A percentile compares a stretch with the other conserved stretches of the same genome.
phyloP scores from a whole-genome alignment of 2,888 invertebrate genomes.

The Dexiosoma caninum region DNA sequence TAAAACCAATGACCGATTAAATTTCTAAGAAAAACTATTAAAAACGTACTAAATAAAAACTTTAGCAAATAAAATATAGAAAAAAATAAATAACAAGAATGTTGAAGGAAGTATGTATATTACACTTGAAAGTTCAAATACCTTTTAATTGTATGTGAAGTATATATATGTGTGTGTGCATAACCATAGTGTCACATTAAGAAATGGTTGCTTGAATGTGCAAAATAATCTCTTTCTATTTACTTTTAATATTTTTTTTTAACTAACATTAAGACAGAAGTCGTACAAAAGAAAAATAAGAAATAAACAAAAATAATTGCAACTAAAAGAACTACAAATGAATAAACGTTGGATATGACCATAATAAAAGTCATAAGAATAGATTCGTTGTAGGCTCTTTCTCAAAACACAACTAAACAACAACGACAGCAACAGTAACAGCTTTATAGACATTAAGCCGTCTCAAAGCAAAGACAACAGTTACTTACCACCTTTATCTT shows the following conservation, averaged over 20 bases:
- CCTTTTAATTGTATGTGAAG: constrained; percentile 50
- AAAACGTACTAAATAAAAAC: neutral
- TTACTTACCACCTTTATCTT: constrained; percentile 21
- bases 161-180: too few species aligned
- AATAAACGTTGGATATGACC: neutral
- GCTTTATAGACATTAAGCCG: constrained; percentile 42
- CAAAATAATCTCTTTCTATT: constrained; percentile 13
- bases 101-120: constrained; percentile 30
- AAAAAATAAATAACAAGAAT: neutral
- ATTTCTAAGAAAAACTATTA: constrained; percentile 34
- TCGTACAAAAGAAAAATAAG: constrained; percentile 16
- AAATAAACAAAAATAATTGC: constrained; percentile 32
- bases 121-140: constrained; percentile 59
- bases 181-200: neutral
- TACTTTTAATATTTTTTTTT: neutral
- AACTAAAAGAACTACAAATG: neutral
- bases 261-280: constrained; percentile 41
- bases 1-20: constrained; percentile 54
- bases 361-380: constrained; percentile 10
- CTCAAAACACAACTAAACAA: constrained; percentile 1
- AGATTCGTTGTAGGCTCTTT: constrained; percentile 39
- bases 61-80: neutral
- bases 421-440: constrained; percentile 10
- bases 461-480: constrained; percentile 28
- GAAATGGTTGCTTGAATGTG: neutral